Conservation (phyloP, 2,888 invertebrate species). For the Drosophila antonietae region DNA sequence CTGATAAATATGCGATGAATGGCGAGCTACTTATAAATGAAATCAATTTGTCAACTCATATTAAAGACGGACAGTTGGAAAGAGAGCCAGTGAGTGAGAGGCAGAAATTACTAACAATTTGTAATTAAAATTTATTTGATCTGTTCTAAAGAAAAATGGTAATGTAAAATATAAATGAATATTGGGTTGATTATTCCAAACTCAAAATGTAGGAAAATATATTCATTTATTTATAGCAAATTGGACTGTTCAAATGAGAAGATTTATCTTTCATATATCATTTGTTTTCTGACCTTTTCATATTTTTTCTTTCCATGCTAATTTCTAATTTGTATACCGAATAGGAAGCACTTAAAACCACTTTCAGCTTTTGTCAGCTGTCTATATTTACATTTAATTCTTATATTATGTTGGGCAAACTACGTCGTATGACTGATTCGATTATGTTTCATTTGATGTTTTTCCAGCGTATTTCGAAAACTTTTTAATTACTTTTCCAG, state of each 20-base stretch:
- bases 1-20: neutral
- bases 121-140: too few relatives aligned
- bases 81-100: neutral
- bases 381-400: neutral
- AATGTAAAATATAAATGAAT: too few relatives aligned
- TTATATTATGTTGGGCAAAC: neutral
- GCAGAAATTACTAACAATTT: neutral
- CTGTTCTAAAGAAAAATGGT: too few relatives aligned
- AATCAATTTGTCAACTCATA: too few relatives aligned
- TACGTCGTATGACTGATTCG: neutral
- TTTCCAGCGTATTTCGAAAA: neutral
- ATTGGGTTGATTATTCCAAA: too few relatives aligned
- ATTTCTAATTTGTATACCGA: neutral
- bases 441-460: conserved; percentile 11
- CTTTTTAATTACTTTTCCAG: conserved; percentile 28
- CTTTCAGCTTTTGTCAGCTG: neutral
- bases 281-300: too few relatives aligned
- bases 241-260: too few relatives aligned
- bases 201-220: too few relatives aligned
- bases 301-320: neutral
- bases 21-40: neutral
- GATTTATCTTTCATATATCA: too few relatives aligned
- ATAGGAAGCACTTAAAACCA: neutral
- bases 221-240: too few relatives aligned
- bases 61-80: too few relatives aligned